Conservation (phyloP, 1,140 invertebrate species). For the Mya arenaria region DNA sequence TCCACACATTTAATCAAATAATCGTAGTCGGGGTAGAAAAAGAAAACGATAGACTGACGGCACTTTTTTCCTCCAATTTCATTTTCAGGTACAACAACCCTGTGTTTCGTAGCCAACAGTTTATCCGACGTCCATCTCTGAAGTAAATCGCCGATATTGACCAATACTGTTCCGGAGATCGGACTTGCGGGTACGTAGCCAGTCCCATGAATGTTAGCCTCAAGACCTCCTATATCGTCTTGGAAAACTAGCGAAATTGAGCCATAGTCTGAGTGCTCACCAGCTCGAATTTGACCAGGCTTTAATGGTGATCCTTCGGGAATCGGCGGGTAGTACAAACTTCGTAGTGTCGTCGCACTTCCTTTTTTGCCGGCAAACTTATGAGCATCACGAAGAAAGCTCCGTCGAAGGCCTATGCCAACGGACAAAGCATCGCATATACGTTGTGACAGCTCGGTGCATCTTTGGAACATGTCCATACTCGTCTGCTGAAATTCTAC, state of each 20-base stretch:
- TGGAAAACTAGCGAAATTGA: constrained; percentile 89
- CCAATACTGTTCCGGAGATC: constrained; percentile 43
- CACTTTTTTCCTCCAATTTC: constrained; percentile 83
- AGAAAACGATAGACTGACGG: constrained; percentile 89
- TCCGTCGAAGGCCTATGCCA: constrained; percentile 41
- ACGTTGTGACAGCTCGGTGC: neutral
- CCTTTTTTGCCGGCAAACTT: neutral
- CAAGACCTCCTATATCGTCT: constrained; percentile 81
- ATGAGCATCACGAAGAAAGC: constrained; percentile 21
- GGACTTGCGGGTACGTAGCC: constrained; percentile 51
- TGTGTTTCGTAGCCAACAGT: constrained; percentile 82
- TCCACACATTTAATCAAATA: constrained; percentile 84
- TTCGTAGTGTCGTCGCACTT: constrained; percentile 3
- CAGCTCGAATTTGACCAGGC: constrained; percentile 84
- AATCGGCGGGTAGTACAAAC: constrained; percentile 40
- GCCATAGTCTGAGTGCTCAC: constrained; percentile 88
- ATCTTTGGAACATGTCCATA: constrained; percentile 18
- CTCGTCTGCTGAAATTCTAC: constrained; percentile 14
- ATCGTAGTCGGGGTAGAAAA: constrained; percentile 88
- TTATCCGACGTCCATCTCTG: constrained; percentile 59
- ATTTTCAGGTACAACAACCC: constrained; percentile 87
- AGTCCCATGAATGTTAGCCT: constrained; percentile 67
- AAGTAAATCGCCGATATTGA: constrained; percentile 57
- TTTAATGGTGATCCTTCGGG: constrained; percentile 50
- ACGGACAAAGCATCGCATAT: constrained; percentile 55